A percentile compares a stretch with the other conserved stretches of the same genome.
These are phyloP conservation scores for Gryon sp. DNA, from an alignment of 1,140 invertebrate species.

Conservation along the genomic window DNA sequence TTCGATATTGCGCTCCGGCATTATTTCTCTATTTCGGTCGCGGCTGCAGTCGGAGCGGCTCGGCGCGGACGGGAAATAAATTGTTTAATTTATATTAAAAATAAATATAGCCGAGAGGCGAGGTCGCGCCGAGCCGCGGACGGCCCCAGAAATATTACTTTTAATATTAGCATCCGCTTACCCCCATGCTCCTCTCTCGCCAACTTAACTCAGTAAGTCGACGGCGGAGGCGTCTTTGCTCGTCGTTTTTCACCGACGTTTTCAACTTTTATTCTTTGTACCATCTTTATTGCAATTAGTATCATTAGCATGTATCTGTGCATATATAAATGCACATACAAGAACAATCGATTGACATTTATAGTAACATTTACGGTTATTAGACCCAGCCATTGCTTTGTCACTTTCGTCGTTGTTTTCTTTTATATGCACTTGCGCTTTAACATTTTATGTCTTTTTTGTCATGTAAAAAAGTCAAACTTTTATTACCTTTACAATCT, in stretches of 20 bases:
- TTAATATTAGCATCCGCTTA: conserved; percentile 73
- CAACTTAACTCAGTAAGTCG: too few species aligned
- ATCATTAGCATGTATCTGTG: conserved; percentile 41
- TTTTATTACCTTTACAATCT: too few species aligned
- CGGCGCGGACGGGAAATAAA: conserved; percentile 66
- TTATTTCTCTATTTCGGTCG: conserved; percentile 74
- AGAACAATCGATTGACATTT: conserved; percentile 40
- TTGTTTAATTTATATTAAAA: conserved; percentile 79
- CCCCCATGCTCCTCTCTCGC: conserved; percentile 30
- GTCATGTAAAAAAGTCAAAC: too few species aligned
- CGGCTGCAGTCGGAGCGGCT: conserved; percentile 33
- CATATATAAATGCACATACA: conserved; percentile 9
- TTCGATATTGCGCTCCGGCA: conserved; percentile 72
- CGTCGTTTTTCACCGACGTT: conserved; percentile 15
- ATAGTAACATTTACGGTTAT: conserved; percentile 47
- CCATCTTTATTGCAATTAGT: conserved; percentile 49
- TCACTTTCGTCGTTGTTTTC: not conserved
- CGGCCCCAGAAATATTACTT: conserved; percentile 72
- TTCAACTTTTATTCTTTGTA: conserved; percentile 23
- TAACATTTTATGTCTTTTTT: too few species aligned
- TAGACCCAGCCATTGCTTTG: conserved; percentile 8
- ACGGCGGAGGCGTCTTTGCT: conserved; percentile 13
- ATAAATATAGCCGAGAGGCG: conserved; percentile 71
- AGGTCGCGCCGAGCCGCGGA: conserved; percentile 59
- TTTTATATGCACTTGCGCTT: not conserved